phyloP scores from a whole-genome alignment of 2,113 vertebrate genomes.

The Atlantisia rogersi region DNA sequence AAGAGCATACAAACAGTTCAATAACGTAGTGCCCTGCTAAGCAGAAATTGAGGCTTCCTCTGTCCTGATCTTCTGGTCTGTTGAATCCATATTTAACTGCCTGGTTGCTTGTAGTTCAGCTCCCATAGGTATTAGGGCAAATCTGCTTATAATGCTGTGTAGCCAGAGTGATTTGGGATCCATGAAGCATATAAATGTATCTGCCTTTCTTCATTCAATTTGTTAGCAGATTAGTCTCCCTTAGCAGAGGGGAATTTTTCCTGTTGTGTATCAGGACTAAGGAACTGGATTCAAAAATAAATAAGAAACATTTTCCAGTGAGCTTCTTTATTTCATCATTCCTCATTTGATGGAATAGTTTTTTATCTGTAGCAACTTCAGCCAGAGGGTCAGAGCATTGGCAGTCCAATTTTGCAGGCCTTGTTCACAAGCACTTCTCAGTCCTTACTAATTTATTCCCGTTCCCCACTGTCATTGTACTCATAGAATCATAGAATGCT shows the following conservation, averaged over 20 bases:
- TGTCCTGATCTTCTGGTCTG: not conserved
- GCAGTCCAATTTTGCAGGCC: not conserved
- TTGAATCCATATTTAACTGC: not conserved
- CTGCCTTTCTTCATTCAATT: not conserved
- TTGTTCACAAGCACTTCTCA: not conserved
- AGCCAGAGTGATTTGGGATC: not conserved
- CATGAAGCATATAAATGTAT: not conserved
- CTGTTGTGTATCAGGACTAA: not conserved
- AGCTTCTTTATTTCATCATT: not conserved
- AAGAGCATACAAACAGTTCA: not conserved
- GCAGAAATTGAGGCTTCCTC: not conserved
- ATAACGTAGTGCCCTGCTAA: not conserved
- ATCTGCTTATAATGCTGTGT: not conserved
- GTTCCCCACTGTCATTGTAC: not conserved
- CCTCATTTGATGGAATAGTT: not conserved
- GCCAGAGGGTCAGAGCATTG: not conserved
- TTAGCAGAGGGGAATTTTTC: not conserved
- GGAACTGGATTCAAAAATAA: not conserved
- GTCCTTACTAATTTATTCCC: not conserved
- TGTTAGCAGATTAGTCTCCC: not conserved
- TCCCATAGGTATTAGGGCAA: not conserved
- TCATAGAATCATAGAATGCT: no score
- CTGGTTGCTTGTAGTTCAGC: not conserved
- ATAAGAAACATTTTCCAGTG: not conserved
- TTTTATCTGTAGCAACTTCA: not conserved